Evolutionary conservation across 2,797 vertebrate genomes (phyloP), one percentile per base, ranked within the genome.

Genomic region (Tangara arthus): DNA sequence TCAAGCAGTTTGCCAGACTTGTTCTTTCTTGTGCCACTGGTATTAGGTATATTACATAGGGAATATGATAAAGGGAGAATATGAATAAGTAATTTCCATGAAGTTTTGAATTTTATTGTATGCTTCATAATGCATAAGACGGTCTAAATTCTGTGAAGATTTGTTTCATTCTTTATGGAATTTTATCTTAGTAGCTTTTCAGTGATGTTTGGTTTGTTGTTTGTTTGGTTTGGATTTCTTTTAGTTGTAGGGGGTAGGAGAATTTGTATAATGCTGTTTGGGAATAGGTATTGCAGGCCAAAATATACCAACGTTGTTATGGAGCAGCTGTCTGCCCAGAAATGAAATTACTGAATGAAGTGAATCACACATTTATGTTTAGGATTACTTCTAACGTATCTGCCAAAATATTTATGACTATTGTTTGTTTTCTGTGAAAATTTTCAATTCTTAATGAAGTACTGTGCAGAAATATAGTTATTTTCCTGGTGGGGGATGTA

Each of bases 261-360:
- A 71, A 53, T 52, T 75, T 79, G 3, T 42, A 5, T 47, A 28
- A 35, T 73, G 35, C 20, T 75, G 2, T 61, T 77, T 57, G 18
- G 21, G 30, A 88, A 63, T 11, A 83, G 6, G 3, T 53, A 61
- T 60, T 57, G 34, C 12, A 70, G 53, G 9, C 12, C 10, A 55
- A 70, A 88, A 72, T 0, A 0, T 26, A 41, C 27, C 21, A 39
- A 0, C 2, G 3, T 3, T 63, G 6, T 63, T 63, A 30, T 2
- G 66, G 46, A 78, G 39, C 15, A 49, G 3, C 8, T 90, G 9
- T 50, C 28, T 47, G n/a, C 12, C 8, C 26, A 60, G 60, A 77
- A 71, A 66, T 5, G 12, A 53, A 66, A 34, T 23, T 11, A 70
- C 19, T 28, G 14, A 90, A 52, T 55, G 21, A 69, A 70, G 9